Percentiles rank a stretch among this genome's conserved stretches.
phyloP scores from a whole-genome alignment of 2,797 vertebrate species.

The Pyrocephalus nanus region DNA sequence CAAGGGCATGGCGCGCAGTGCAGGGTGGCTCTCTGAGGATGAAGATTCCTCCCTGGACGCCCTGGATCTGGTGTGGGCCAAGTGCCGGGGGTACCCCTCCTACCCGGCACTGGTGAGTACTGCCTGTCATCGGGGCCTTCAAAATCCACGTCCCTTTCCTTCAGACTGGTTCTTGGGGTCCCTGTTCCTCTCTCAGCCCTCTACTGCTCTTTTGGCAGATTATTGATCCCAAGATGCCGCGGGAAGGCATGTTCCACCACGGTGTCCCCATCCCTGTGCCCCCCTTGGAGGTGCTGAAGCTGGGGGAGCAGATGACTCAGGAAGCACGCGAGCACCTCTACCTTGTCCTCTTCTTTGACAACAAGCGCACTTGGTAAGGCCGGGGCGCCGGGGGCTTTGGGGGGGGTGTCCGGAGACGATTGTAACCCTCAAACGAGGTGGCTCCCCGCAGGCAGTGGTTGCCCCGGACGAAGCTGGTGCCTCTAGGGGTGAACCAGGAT shows the following conservation, averaged over 20 bases:
- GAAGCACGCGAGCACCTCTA: constrained; percentile 98
- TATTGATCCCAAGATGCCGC: constrained; percentile 99
- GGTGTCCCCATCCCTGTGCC: constrained; percentile 98
- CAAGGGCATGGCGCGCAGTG: constrained; percentile 85
- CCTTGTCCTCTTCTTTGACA: constrained; percentile 98
- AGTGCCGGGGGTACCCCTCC: constrained; percentile 97
- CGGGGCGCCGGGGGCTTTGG: not conserved
- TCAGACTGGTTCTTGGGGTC: fast-evolving
- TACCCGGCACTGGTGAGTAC: constrained; percentile 93
- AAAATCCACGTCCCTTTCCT: not conserved
- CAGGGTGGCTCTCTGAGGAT: constrained; percentile 94
- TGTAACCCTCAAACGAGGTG: constrained; percentile 57
- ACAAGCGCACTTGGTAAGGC: constrained; percentile 97
- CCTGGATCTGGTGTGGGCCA: constrained; percentile 97
- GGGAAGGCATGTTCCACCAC: constrained; percentile 97
- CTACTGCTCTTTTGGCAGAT: constrained; percentile 79
- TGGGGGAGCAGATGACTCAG: constrained; percentile 99
- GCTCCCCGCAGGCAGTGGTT: constrained; percentile 91
- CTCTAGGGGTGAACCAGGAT: constrained; percentile 96
- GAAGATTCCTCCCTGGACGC: constrained; percentile 94
- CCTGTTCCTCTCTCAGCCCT: not conserved
- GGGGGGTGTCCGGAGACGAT: not conserved
- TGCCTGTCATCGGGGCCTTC: fast-evolving
- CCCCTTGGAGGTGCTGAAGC: constrained; percentile 96
- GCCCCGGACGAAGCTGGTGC: constrained; percentile 96